phyloP scores from a whole-genome alignment of 2,888 invertebrate species.

The Biston betularia region DNA sequence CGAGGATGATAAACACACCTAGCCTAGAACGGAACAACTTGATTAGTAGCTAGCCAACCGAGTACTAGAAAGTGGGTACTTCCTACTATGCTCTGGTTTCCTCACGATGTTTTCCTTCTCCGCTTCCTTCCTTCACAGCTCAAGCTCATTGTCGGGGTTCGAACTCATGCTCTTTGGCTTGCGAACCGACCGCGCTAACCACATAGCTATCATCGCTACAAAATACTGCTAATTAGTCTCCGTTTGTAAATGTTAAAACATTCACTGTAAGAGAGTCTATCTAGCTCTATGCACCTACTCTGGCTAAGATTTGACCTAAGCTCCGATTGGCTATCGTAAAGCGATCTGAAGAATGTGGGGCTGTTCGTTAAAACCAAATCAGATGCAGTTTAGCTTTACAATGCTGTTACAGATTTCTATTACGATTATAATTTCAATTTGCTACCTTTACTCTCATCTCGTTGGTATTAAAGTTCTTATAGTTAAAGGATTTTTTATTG shows the following conservation, averaged over 20 bases:
- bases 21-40: no score
- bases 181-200: no score
- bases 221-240: background rate
- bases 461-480: slow-evolving; percentile 9
- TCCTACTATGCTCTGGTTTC: no score
- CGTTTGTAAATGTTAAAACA: background rate
- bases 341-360: slow-evolving; percentile 5
- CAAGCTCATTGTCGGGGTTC: no score
- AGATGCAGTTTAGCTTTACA: slow-evolving; percentile 10
- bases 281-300: background rate
- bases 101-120: no score
- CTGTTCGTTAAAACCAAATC: slow-evolving; percentile 12
- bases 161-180: no score
- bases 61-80: no score
- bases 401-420: slow-evolving; percentile 16
- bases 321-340: slow-evolving; percentile 15
- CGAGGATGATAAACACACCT: no score
- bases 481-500: no score
- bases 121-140: no score
- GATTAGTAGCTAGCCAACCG: no score
- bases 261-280: background rate
- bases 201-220: no score
- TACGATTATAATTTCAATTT: slow-evolving; percentile 39
- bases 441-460: slow-evolving; percentile 27
- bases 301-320: slow-evolving; percentile 4